Evolutionary conservation across 1,140 invertebrate genomes (phyloP), one percentile per base, ranked within the genome.

Genomic region (Pseudomyrmex gracilis): DNA sequence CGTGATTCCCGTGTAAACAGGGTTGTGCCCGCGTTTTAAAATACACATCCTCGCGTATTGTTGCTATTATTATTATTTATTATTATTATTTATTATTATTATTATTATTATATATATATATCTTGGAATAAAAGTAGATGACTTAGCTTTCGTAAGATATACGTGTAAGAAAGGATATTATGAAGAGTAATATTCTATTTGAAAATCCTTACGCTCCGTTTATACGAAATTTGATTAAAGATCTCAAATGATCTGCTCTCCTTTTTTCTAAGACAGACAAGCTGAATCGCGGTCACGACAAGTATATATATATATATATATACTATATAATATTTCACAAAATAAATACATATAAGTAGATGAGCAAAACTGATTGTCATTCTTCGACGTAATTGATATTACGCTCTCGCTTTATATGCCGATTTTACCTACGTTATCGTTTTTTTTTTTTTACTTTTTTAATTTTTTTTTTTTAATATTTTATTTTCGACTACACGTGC

Each of bases 361-460:
- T 80, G 76, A 80, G 76, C 76, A 80, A 80, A 80, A 80, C 76
- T 80, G 76, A 80, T 80, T 80, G 76, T 80, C 76, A 80, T 80
- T 58, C 66, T 49, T 80, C 76, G 76, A 80, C 76, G 76, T 80
- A 80, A 80, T 80, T 70, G 43, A 80, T 71, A 58, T 57, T 71
- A 71, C 76, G 66, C 45, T 80, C 76, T 80, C 76, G 66, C 22
- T 70, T 53, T 60, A 80, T 60, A 80, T 80, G 76, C 66, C 53
- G 76, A 71, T 71, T 70, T 71, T n/a, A 17, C n/a, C 58, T 60
- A 70, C 60, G 60, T 71, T 80, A 80, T 70, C 34, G 34, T 0
- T 34, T 34, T 34, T 34, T 34, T 34, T 34, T 34, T 34, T 34
- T 34, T 34, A n/a, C n/a, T n/a, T n/a, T n/a, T n/a, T n/a, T n/a